Base-by-base conservation (phyloP, 2,888 invertebrate species). In the Euzophera pinguis region DNA sequence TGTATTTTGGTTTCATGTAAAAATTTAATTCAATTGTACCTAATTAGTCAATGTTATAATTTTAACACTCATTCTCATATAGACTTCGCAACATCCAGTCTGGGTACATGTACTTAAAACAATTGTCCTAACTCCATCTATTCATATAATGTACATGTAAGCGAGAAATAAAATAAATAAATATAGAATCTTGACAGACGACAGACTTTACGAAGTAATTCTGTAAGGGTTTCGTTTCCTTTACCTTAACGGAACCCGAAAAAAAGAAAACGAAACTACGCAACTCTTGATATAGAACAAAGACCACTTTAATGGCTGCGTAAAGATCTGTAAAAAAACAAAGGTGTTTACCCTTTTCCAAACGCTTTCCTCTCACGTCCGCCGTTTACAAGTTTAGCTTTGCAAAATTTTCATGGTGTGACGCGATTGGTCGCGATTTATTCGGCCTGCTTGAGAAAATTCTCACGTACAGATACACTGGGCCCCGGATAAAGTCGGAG, bases 331-430 rank as follows among this genome's bases (percentile, higher is more conserved):
- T 39, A 39, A 53, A 56, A 60, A 60, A 60, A 60, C 70, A 69
- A 69, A 69, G 69, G 63, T 67, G 64, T 71, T 74, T 70, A 70
- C 72, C 62, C 64, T 65, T 60, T 55, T 53, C 8, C 54, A 54
- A 57, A 71, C 53, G 55, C 63, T 73, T 71, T 67, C 74, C 54
- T 45, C 60, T 73, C 75, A 75, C 74, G 74, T 74, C 55, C 62
- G 53, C 66, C 60, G 56, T 69, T 72, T 70, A 65, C 71, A 71
- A 71, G 72, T 71, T 73, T 61, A 71, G 71, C 68, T 66, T 65
- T 64, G 65, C 71, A 68, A 73, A 73, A 71, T 71, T 67, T 71
- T 60, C 50, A 58, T 56, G 58, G 59, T 66, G 69, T 71, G 71
- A 71, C 67, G 56, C 57, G 56, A 60, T 60, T 56, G 59, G 63